Percentiles rank a stretch among this genome's conserved stretches.
Conservation (phyloP, 2,888 invertebrate species). For the Ophonus ardosiacus region DNA sequence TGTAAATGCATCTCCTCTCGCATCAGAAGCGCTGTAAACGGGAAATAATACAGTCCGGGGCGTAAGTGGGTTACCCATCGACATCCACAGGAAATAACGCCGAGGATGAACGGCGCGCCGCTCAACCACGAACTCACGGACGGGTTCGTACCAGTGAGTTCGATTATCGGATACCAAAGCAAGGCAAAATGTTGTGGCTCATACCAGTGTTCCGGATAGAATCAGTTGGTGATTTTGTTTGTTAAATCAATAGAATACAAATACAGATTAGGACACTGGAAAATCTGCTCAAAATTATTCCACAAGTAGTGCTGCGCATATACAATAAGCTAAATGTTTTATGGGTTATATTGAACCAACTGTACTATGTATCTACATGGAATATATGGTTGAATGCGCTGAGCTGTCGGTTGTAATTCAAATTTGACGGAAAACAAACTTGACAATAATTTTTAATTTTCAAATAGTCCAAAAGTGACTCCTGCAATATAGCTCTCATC, state of each 20-base stretch:
- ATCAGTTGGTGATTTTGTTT: background rate
- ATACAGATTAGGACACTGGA: too few species aligned
- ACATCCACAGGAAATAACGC: conserved; percentile 19
- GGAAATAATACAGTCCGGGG: conserved; percentile 21
- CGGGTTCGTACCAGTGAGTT: conserved; percentile 13
- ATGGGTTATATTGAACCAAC: too few species aligned
- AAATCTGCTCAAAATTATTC: too few species aligned
- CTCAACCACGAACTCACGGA: background rate
- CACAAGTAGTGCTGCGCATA: background rate
- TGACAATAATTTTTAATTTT: too few species aligned
- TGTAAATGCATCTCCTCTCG: conserved; percentile 25
- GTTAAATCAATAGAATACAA: background rate
- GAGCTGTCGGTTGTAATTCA: too few species aligned
- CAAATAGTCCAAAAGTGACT: too few species aligned
- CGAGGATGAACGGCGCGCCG: background rate
- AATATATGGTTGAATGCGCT: too few species aligned
- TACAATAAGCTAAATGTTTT: background rate
- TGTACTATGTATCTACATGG: too few species aligned
- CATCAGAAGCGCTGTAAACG: background rate
- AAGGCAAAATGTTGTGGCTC: background rate
- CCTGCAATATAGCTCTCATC: too few species aligned
- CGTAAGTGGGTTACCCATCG: conserved; percentile 29
- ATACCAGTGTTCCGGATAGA: conserved; percentile 19
- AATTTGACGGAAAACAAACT: too few species aligned
- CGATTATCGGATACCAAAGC: background rate